Percentiles rank a stretch among this genome's conserved stretches.
Evolutionary conservation across 2,888 invertebrate genomes (phyloP).

Genomic region (Ptychoptera contaminata): DNA sequence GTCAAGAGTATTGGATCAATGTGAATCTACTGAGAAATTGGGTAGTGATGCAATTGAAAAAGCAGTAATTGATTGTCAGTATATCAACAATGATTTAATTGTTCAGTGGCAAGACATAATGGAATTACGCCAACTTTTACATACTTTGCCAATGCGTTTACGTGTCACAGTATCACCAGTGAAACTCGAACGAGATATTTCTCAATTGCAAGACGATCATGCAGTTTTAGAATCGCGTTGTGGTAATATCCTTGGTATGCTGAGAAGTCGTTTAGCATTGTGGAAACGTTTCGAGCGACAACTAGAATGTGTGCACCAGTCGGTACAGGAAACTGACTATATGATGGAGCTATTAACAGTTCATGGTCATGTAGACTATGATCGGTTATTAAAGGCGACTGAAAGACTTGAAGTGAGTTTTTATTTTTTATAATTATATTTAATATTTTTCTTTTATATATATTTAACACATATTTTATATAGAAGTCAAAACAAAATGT

Average conservation of each 20-base stretch:
- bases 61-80: constrained; percentile 56
- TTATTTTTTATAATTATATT: constrained; percentile 3
- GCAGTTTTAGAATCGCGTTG: constrained; percentile 55
- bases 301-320: constrained; percentile 62
- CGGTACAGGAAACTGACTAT: constrained; percentile 71
- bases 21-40: constrained; percentile 53
- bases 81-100: constrained; percentile 50
- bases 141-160: constrained; percentile 59
- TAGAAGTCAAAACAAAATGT: too few species aligned
- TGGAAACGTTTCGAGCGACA: constrained; percentile 68
- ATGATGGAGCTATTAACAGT: constrained; percentile 75
- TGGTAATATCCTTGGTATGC: constrained; percentile 44
- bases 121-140: constrained; percentile 55
- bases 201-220: constrained; percentile 57
- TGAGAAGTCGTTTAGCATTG: constrained; percentile 47
- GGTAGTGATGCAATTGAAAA: constrained; percentile 64
- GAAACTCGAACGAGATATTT: constrained; percentile 59
- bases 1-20: constrained; percentile 50
- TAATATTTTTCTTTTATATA: constrained; percentile 5
- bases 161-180: constrained; percentile 63
- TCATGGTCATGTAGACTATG: constrained; percentile 73
- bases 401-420: constrained; percentile 65
- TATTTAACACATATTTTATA: not conserved
- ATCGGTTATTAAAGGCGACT: constrained; percentile 64
- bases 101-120: constrained; percentile 65